Evolutionary conservation across 2,113 vertebrate genomes (phyloP).

Genomic region (Oxyruncus cristatus): DNA sequence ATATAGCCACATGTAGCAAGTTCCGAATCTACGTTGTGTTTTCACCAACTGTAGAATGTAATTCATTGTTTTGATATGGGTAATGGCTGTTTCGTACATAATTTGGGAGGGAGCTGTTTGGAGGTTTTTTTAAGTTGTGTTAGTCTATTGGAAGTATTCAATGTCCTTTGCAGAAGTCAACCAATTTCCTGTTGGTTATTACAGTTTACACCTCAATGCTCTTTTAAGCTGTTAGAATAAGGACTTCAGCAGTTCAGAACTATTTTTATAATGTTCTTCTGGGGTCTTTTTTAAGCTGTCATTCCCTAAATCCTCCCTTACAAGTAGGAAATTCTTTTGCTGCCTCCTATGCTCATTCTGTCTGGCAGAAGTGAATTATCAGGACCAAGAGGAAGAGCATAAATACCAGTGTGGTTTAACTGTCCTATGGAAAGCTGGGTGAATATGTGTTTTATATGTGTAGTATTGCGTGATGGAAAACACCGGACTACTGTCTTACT

Average conservation of each 20-base stretch:
- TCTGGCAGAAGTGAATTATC: neutral
- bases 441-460: neutral
- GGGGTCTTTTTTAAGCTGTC: neutral
- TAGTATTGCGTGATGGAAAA: neutral
- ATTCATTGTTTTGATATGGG: neutral
- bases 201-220: neutral
- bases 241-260: neutral
- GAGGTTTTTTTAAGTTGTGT: neutral
- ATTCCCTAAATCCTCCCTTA: neutral
- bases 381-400: neutral
- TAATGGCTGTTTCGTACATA: neutral
- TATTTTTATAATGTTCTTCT: neutral
- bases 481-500: neutral
- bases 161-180: neutral
- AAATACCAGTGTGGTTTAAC: neutral
- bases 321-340: conserved; percentile 20
- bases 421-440: neutral
- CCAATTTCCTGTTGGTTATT: neutral
- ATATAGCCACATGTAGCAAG: neutral
- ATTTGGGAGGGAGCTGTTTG: neutral
- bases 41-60: neutral
- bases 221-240: neutral
- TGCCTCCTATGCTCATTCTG: neutral
- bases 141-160: neutral
- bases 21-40: neutral